Base-by-base conservation (phyloP, 2,113 vertebrate genomes). In the Rhipidura dahli region DNA sequence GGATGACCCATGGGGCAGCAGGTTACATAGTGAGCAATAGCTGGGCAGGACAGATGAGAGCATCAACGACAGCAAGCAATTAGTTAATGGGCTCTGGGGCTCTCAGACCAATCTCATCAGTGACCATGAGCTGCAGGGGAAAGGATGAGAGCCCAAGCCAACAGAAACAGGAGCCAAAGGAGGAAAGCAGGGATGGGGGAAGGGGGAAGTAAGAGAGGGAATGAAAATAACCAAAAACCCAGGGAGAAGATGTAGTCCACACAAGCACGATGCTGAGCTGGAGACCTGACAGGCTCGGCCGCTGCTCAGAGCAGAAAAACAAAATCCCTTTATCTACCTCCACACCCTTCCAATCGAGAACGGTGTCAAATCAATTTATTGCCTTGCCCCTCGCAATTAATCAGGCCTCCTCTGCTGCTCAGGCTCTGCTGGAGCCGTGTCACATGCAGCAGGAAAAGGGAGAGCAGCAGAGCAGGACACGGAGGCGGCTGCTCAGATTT, bases 41-140 rank as follows among this genome's bases (percentile, higher is more conserved):
- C 86, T 26, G 65, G 80, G 82, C 65, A 93, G 85, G 70, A 89
- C 5, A 12, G 66, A 91, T 24, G 70, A 80, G n/a, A 93, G 93
- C 31, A 2, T 8, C 72, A 93, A 76, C 40, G 49, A 92, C 84
- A 97, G 93, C 59, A 70, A 68, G 90, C 91, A 92, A 96, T 97
- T 94, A 97, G 96, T 94, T 97, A 97, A 97, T 95, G 94, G 95
- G 92, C 73, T 94, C 51, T 11, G 21, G 77, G 79, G 89, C 87
- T 40, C 90, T 89, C 72, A 80, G 72, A 87, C 35, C 91, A 96
- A 95, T 93, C 84, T 91, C 96, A 90, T 87, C 87, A 84, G 65
- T 76, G 87, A 92, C 80, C 18, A 33, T 0, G 30, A 88, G 81
- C 69, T 73, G 79, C 50, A 53, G 86, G n/a, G 91, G 71, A 35